Base-by-base conservation (phyloP, 2,888 invertebrate genomes). In the Phyllotreta striolata region DNA sequence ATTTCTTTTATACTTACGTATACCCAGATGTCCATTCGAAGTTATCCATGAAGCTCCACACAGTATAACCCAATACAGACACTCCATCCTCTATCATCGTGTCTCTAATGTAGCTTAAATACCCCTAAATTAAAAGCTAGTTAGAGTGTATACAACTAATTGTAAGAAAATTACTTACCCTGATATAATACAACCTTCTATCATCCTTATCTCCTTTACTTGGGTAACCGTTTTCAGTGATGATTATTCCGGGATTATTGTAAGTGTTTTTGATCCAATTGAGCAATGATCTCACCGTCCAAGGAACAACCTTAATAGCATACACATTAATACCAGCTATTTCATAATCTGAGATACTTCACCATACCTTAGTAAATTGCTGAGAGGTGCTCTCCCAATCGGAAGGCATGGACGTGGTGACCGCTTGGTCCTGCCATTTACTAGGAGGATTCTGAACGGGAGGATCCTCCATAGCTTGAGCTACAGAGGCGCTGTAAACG, bases 401-500 rank as follows among this genome's bases (percentile, higher is more conserved):
- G 3, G 66, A 54, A 1, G 63, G 63, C 35, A 58, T 46, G 34
- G 13, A 61, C 6, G 9, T 0, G n/a, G 59, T 43, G 0, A 67
- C 67, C 37, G 49, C 66, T 39, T 61, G 37, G 62, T 71, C 71
- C 8, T 52, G 58, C 5, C 35, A 49, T 54, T 52, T 49, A 10
- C 9, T 66, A 6, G 57, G 49, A n/a, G 66, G 59, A 63, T 72
- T 63, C 9, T 55, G 13, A 14, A 63, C 55, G 5, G 44, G 54
- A 6, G 59, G 58, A 10, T 63, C 63, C 8, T 43, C 54, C 34
- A 63, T 39, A 37, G 69, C 0, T 38, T 46, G 12, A 74, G 81
- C 81, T 24, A 83, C 55, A 59, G 72, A 80, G 0, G 86, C 84
- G 0, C 90, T 89, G 76, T 93, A 93, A 60, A 89, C 86, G 76